These are phyloP conservation scores for Aphelocoma coerulescens DNA, from an alignment of 2,113 vertebrate genomes.

Conservation along the genomic window DNA sequence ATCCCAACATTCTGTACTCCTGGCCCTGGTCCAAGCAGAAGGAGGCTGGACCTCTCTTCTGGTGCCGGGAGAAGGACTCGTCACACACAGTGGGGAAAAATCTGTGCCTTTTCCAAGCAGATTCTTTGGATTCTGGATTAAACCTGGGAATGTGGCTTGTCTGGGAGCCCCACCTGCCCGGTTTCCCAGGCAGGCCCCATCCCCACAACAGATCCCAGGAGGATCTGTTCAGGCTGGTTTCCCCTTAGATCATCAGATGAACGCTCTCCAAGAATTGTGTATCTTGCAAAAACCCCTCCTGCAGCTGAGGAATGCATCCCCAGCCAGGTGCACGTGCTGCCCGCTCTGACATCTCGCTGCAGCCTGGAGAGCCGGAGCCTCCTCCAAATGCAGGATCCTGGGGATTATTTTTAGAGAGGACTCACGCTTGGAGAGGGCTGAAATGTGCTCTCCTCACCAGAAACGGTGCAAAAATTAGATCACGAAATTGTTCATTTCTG, in stretches of 20 bases:
- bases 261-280: neutral
- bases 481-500: neutral
- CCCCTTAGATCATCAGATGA: neutral
- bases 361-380: neutral
- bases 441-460: neutral
- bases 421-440: neutral
- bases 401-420: neutral
- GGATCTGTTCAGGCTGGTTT: neutral
- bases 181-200: neutral
- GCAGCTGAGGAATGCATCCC: neutral
- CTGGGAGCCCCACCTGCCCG: neutral
- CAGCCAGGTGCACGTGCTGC: neutral
- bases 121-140: neutral
- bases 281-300: neutral
- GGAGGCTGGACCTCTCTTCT: neutral
- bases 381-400: neutral
- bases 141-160: fast-evolving
- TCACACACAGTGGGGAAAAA: neutral
- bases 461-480: neutral
- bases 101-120: neutral
- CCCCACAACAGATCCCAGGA: fast-evolving
- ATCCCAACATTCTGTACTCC: neutral
- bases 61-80: neutral
- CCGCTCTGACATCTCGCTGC: neutral
- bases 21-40: neutral